Percentiles rank a stretch among this genome's conserved stretches.
These are phyloP conservation scores for Melipona bicolor DNA, from an alignment of 2,888 invertebrate species.

Conservation along the genomic window DNA sequence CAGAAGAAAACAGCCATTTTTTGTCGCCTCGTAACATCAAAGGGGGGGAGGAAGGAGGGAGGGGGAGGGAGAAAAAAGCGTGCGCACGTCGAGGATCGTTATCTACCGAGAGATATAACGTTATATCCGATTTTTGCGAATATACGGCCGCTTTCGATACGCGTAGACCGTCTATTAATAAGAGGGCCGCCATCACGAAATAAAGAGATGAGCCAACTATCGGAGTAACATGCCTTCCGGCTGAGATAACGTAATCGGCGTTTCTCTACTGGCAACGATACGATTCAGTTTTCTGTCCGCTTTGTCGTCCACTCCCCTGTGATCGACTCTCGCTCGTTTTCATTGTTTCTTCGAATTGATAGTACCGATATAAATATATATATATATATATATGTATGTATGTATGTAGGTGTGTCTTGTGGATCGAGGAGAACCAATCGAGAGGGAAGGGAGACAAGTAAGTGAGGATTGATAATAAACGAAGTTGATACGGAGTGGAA, in stretches of 20 bases:
- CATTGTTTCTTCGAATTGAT: neutral
- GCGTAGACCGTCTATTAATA: neutral
- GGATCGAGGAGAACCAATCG: no score
- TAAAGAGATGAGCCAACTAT: conserved; percentile 21
- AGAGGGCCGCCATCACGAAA: conserved; percentile 5
- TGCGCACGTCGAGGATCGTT: conserved; percentile 48
- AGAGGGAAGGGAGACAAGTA: no score
- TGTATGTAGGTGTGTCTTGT: no score
- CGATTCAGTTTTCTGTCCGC: conserved; percentile 6
- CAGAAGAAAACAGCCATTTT: conserved; percentile 61
- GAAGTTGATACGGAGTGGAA: no score
- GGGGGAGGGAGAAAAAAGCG: conserved; percentile 17
- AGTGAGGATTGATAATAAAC: no score
- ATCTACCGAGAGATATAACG: conserved; percentile 8
- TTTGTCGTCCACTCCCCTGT: neutral
- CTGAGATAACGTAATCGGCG: conserved; percentile 9
- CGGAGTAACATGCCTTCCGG: conserved; percentile 6
- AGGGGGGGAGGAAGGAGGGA: neutral
- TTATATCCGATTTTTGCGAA: conserved; percentile 8
- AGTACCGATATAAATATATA: neutral
- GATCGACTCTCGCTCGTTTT: neutral
- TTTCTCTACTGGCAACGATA: neutral
- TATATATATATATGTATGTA: no score
- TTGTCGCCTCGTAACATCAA: conserved; percentile 64
- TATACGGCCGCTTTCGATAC: conserved; percentile 5